Evolutionary conservation across 2,113 vertebrate genomes (phyloP).

Genomic region (Alosa alosa): DNA sequence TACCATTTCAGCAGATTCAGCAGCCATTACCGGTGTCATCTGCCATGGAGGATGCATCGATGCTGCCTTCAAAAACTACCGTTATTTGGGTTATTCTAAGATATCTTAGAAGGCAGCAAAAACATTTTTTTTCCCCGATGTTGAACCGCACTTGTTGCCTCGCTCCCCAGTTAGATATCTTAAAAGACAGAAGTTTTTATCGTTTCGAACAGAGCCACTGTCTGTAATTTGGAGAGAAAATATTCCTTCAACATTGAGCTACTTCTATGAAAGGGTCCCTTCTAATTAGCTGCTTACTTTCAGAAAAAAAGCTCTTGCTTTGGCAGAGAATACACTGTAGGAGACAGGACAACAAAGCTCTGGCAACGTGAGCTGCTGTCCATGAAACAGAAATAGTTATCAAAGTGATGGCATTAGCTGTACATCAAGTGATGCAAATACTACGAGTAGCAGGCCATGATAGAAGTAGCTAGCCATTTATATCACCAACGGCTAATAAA

Average conservation of each 20-base stretch:
- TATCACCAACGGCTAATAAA: conserved; percentile 17
- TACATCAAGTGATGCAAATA: neutral
- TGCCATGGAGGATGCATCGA: no score
- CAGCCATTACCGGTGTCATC: no score
- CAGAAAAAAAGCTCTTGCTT: neutral
- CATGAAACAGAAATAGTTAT: neutral
- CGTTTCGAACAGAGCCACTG: no score
- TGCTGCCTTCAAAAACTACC: no score
- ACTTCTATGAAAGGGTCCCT: neutral
- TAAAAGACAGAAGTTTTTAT: no score
- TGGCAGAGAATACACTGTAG: neutral
- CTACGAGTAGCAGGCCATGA: neutral
- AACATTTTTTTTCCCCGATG: no score
- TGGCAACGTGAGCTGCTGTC: neutral
- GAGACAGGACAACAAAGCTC: neutral
- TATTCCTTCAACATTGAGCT: conserved; percentile 11
- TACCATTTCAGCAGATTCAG: no score
- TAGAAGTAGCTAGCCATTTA: neutral
- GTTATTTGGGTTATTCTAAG: no score
- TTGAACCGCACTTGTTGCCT: no score
- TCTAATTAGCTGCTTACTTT: neutral
- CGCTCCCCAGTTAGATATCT: no score
- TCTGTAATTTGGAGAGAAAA: conserved; percentile 18
- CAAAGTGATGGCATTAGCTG: neutral
- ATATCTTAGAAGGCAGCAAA: no score